Base-by-base conservation (phyloP, 2,113 vertebrate species). In the Colius striatus region DNA sequence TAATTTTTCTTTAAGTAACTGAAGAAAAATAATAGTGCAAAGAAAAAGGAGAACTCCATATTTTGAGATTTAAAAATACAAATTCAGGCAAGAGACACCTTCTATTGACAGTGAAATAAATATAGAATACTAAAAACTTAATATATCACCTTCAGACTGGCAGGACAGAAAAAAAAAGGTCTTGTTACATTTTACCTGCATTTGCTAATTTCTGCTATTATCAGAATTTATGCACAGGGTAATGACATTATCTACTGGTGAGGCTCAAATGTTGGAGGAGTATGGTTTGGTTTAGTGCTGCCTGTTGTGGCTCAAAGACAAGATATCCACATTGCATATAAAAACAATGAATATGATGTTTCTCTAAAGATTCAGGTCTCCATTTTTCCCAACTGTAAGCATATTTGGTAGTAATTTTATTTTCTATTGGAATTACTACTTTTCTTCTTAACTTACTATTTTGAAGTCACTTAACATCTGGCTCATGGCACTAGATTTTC, bases 231-330 rank as follows among this genome's bases (percentile, higher is more conserved):
- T 22, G 8, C 16, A 83, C 1, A 2, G 21, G 20, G 17, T 6
- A 83, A 76, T 57, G 51, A 66, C 11, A 2, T 30, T 38, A 8
- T 5, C 10, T 73, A 0, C 32, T 51, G 0, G 1, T 8, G 32
- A 4, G 6, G 5, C 25, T 73, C 43, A 63, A 18, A 72, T 16
- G 13, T 11, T 13, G 45, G 45, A 82, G 17, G 8, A 60, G 9
- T 21, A 36, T 32, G 30, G 13, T 20, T 71, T 25, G 43, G 10
- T 60, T 43, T 72, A 25, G 10, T 45, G 55, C 51, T 34, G 20
- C 13, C 29, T 67, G 15, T 57, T 60, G 47, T 43, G n/a, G 17
- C 54, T 73, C 63, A 32, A 50, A 54, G 43, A 25, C 9, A 17
- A 23, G 26, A 16, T 11, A 25, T 9, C 60, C 10, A 6, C 13